Evolutionary conservation across 2,797 vertebrate genomes (phyloP).

Genomic region (Tadarida brasiliensis): DNA sequence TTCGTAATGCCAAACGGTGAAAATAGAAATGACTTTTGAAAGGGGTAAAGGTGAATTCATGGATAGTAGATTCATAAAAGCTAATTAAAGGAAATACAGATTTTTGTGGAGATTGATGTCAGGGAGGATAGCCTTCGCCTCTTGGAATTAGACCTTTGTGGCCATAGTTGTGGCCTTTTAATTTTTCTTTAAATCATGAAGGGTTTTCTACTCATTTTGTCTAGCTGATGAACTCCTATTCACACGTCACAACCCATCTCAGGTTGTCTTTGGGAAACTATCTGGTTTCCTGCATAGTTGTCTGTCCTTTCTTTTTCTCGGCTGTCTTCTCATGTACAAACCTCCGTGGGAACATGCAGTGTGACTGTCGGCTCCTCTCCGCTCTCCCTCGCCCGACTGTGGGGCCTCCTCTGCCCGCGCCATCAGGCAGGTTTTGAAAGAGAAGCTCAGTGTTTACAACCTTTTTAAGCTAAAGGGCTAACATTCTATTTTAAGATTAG

Average conservation of each 20-base stretch:
- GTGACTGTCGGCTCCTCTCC: not conserved
- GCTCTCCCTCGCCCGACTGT: not conserved
- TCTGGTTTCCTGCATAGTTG: not conserved
- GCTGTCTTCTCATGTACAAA: not conserved
- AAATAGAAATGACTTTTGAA: slow-evolving; percentile 39
- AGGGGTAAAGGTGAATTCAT: not conserved
- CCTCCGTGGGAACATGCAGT: not conserved
- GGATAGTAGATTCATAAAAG: not conserved
- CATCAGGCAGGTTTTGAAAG: not conserved
- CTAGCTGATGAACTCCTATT: not conserved
- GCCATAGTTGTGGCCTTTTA: not conserved
- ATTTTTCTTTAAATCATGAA: not conserved
- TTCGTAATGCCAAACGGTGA: not conserved
- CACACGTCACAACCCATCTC: not conserved
- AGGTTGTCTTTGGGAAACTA: not conserved
- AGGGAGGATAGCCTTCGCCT: not conserved
- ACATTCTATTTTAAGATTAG: not conserved
- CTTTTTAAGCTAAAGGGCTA: not conserved
- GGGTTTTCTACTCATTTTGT: not conserved
- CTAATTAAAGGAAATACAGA: not conserved
- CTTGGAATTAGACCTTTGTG: not conserved
- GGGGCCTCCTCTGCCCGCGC: not conserved
- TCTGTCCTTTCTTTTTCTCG: not conserved
- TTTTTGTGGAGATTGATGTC: not conserved
- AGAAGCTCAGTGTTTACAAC: not conserved